These are phyloP conservation scores for Drosophila sulfurigaster DNA, from an alignment of 1,140 invertebrate genomes.

Conservation along the genomic window DNA sequence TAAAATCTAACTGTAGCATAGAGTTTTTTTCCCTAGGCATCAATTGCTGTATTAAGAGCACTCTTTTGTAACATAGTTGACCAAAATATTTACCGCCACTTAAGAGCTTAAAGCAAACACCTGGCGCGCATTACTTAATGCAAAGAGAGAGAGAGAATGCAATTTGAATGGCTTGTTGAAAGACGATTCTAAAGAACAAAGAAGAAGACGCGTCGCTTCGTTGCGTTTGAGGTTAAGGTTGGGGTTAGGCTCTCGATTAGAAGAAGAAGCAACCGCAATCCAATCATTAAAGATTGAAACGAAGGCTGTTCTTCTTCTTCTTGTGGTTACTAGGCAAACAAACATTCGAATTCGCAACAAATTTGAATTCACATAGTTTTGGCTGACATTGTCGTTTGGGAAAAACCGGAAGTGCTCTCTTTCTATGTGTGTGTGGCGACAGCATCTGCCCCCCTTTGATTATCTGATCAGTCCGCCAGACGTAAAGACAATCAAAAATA, in stretches of 20 bases:
- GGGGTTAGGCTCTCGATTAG: neutral
- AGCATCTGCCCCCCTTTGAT: slow-evolving; percentile 23
- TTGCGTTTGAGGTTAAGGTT: slow-evolving; percentile 34
- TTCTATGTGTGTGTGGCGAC: slow-evolving; percentile 17
- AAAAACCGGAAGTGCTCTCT: slow-evolving; percentile 68
- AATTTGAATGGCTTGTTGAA: slow-evolving; percentile 10
- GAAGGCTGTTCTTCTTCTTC: neutral
- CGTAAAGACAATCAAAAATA: slow-evolving; percentile 61
- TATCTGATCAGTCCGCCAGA: neutral
- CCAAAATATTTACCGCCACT: neutral
- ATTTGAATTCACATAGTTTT: slow-evolving; percentile 22
- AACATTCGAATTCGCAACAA: slow-evolving; percentile 8
- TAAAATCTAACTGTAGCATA: neutral
- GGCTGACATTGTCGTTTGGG: slow-evolving; percentile 43
- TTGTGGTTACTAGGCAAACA: slow-evolving; percentile 24
- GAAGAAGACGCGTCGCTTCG: slow-evolving; percentile 9
- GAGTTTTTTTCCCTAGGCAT: neutral
- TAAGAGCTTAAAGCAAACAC: slow-evolving; percentile 11
- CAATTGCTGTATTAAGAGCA: neutral
- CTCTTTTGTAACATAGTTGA: neutral
- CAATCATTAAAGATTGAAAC: slow-evolving; percentile 19
- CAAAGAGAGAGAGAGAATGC: slow-evolving; percentile 3
- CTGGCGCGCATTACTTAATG: slow-evolving; percentile 17
- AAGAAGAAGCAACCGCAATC: slow-evolving; percentile 27
- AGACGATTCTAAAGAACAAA: neutral